A percentile compares a stretch with the other conserved stretches of the same genome.
phyloP scores from a whole-genome alignment of 2,888 invertebrate genomes.

The Andrena trimmerana region DNA sequence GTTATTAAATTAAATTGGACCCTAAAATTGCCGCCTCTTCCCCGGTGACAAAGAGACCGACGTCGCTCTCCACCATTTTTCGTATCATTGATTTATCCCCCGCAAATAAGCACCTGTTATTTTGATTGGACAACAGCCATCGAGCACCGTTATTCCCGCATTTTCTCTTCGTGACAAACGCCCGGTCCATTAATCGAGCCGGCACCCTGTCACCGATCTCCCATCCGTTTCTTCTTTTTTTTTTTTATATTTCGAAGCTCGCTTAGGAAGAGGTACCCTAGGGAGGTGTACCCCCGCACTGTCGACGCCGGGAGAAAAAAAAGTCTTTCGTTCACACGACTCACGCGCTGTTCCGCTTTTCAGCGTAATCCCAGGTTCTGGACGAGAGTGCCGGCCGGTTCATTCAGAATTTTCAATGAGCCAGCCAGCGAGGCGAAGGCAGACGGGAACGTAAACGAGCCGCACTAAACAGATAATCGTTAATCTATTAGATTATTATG shows the following conservation, averaged over 20 bases:
- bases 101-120: constrained; percentile 61
- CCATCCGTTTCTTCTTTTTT: constrained; percentile 8
- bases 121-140: constrained; percentile 59
- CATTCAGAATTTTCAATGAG: constrained; percentile 68
- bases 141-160: constrained; percentile 42
- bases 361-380: constrained; percentile 34
- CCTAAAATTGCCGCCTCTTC: constrained; percentile 78
- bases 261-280: not conserved
- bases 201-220: constrained; percentile 32
- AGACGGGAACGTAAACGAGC: constrained; percentile 77
- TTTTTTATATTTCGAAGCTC: constrained; percentile 3
- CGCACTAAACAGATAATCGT: constrained; percentile 85
- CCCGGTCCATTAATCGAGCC: constrained; percentile 41
- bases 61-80: constrained; percentile 60
- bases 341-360: constrained; percentile 3
- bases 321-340: constrained; percentile 38
- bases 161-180: constrained; percentile 37
- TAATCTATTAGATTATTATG: constrained; percentile 85
- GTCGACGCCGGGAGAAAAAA: not conserved
- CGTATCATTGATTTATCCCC: constrained; percentile 59
- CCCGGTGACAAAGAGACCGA: constrained; percentile 72
- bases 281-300: not conserved
- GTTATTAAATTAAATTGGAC: constrained; percentile 84
- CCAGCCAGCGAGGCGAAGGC: constrained; percentile 34
- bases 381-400: constrained; percentile 33